Evolutionary conservation across 2,113 vertebrate genomes (phyloP), one percentile per base, ranked within the genome.

Genomic region (Andinoacara biseriatus): DNA sequence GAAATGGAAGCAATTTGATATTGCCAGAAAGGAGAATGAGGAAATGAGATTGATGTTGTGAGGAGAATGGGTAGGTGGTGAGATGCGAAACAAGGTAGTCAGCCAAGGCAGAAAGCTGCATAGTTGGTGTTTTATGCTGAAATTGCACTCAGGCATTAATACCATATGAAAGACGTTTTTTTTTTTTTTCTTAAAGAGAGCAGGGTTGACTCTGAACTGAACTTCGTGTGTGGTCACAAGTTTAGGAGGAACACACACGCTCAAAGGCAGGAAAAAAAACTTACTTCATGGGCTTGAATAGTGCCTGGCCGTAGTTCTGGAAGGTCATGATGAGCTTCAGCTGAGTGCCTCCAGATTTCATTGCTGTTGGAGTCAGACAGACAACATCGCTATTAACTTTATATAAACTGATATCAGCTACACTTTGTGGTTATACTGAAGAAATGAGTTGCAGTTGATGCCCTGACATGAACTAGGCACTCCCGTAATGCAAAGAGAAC

Each of bases 281-380:
- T 98, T 96, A 99, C 98, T 99, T 99, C 98, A 99, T 99, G 58
- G 98, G 98, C 88, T 99, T 99, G 88, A 99, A 99, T 85, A 99
- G 94, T 0, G 98, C 98, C 88, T 99, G 98, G 63, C 98, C 98
- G 3, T 99, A 99, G 92, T 99, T 99, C 93, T 99, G 98, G 96
- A 99, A 99, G 29, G 98, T 99, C 98, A 99, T 97, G 95, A 99
- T 98, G 93, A 99, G 96, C 92, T 99, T 99, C 83, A 99, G 96
- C 90, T 99, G 98, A 0, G 98, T 99, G 86, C 98, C 98, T 93
- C 98, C 98, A 1, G 98, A 99, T 93, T 99, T 99, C 98, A 99
- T 99, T 2, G 97, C 98, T 99, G 95, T 78, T 52, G 74, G 78
- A 62, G 60, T 40, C 5, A 86, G 90, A 86, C 60, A 90, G 65